Evolutionary conservation across 2,888 invertebrate species (phyloP).

Genomic region (Pristionchus entomophagus): DNA sequence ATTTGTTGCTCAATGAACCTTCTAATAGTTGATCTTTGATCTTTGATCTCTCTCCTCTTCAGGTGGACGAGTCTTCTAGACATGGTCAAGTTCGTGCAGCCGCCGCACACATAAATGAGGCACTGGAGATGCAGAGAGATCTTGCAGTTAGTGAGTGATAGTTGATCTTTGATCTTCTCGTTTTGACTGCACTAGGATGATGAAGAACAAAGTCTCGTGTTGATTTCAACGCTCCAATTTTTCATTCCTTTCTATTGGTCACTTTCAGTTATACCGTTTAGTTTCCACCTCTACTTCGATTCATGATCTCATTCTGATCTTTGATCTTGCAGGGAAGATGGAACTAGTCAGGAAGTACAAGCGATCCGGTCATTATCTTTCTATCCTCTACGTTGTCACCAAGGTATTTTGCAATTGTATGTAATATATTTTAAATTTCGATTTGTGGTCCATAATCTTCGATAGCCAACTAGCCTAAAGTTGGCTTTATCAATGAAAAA

Average conservation of each 20-base stretch:
- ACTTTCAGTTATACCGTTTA: neutral
- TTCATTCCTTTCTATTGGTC: neutral
- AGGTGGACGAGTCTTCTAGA: constrained; percentile 59
- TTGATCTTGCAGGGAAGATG: constrained; percentile 13
- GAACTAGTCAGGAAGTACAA: neutral
- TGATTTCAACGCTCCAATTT: neutral
- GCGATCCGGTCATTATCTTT: constrained; percentile 56
- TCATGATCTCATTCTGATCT: neutral
- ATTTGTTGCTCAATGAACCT: too few species aligned
- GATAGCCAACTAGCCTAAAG: too few species aligned
- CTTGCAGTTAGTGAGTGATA: constrained; percentile 63
- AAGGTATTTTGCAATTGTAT: constrained; percentile 45
- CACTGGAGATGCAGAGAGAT: constrained; percentile 71
- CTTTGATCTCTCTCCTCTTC: neutral
- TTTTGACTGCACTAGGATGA: too few species aligned
- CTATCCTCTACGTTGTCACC: constrained; percentile 55
- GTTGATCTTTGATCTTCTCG: neutral
- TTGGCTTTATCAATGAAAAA: too few species aligned
- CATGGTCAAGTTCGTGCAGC: constrained; percentile 60
- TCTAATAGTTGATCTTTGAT: too few species aligned
- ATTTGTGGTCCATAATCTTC: too few species aligned
- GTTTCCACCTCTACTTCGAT: neutral
- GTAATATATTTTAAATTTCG: too few species aligned
- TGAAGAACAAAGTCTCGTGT: too few species aligned
- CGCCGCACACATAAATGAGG: constrained; percentile 67